A percentile compares a stretch with the other conserved stretches of the same genome.
Evolutionary conservation across 1,140 invertebrate species (phyloP).

Genomic region (Trichonephila clavata): DNA sequence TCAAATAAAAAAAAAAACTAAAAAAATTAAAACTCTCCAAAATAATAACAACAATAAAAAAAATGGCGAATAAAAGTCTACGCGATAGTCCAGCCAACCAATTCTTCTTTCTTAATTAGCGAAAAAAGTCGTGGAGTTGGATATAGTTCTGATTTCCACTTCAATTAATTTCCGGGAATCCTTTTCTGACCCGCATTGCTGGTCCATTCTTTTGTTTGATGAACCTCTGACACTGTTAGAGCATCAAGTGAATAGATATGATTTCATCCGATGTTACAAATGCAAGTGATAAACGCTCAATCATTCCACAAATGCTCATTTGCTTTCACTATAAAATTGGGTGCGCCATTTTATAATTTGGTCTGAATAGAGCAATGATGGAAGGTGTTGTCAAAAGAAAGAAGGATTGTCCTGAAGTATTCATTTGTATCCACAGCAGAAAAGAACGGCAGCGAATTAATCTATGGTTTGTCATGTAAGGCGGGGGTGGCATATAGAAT

Average conservation of each 20-base stretch:
- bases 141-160: neutral
- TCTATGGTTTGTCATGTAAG: neutral
- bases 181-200: neutral
- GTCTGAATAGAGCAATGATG: neutral
- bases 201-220: neutral
- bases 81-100: neutral
- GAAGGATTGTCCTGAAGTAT: neutral
- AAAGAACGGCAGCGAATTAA: neutral
- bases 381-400: neutral
- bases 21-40: neutral
- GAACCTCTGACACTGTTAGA: conserved; percentile 15
- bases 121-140: neutral
- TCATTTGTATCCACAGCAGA: neutral
- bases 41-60: neutral
- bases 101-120: conserved; percentile 2
- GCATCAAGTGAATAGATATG: neutral
- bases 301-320: neutral
- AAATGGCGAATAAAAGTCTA: neutral
- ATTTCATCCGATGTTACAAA: neutral
- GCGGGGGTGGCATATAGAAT: neutral
- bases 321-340: neutral
- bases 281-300: neutral
- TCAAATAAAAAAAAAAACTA: no score
- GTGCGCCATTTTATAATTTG: neutral
- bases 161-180: conserved; percentile 17